Percentiles rank a stretch among this genome's conserved stretches.
Conservation (phyloP, 2,797 vertebrate genomes). For the Melanotaenia boesemani region DNA sequence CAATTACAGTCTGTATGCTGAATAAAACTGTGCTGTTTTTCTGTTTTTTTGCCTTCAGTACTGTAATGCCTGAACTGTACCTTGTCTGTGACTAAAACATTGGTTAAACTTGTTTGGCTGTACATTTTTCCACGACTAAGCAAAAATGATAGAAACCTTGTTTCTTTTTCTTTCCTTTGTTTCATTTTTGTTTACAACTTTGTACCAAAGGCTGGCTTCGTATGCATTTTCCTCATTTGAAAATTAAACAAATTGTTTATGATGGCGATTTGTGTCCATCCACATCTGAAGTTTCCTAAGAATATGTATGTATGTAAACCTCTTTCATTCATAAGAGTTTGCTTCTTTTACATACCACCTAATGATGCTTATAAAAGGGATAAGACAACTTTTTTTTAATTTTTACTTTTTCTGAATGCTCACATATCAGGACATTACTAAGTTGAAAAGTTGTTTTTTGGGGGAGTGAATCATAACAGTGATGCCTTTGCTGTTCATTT, state of each 20-base stretch:
- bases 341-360: slow-evolving; percentile 66
- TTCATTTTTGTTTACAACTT: slow-evolving; percentile 61
- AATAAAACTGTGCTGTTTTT: slow-evolving; percentile 28
- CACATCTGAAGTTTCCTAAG: slow-evolving; percentile 69
- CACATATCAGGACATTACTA: slow-evolving; percentile 67
- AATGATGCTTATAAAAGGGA: slow-evolving; percentile 39
- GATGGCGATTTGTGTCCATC: slow-evolving; percentile 69
- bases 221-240: slow-evolving; percentile 53
- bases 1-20: slow-evolving; percentile 26
- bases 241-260: slow-evolving; percentile 46
- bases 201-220: slow-evolving; percentile 84
- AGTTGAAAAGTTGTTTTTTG: slow-evolving; percentile 50
- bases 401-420: slow-evolving; percentile 72
- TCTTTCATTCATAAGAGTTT: slow-evolving; percentile 80
- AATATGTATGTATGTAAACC: slow-evolving; percentile 63
- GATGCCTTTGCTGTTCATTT: slow-evolving; percentile 81
- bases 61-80: slow-evolving; percentile 64
- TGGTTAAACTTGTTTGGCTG: slow-evolving; percentile 48
- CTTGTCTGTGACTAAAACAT: slow-evolving; percentile 70
- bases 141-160: slow-evolving; percentile 44
- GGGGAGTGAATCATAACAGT: slow-evolving; percentile 69
- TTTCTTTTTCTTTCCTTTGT: neutral
- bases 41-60: slow-evolving; percentile 48
- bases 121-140: slow-evolving; percentile 35
- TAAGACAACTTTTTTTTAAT: slow-evolving; percentile 64